Conservation (phyloP, 2,113 vertebrate genomes). For the Galeopterus variegatus region DNA sequence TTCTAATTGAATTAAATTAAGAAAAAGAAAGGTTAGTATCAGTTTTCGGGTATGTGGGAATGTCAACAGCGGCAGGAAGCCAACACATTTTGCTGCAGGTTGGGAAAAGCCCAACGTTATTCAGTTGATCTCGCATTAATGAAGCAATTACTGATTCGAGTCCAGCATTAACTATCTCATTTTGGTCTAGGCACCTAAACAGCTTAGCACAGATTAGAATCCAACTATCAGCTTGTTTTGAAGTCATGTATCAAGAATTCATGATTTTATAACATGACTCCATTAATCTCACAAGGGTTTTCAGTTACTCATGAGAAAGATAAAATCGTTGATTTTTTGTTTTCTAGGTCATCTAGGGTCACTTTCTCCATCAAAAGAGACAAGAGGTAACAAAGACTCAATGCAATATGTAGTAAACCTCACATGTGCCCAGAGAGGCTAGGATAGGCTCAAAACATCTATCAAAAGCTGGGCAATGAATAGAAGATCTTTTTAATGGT, state of each 20-base stretch:
- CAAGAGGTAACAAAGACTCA: not conserved
- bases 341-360: slow-evolving; percentile 27
- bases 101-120: not conserved
- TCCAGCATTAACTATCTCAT: not conserved
- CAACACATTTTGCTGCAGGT: not conserved
- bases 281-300: slow-evolving; percentile 35
- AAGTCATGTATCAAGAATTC: slow-evolving; percentile 58
- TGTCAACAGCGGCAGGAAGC: not conserved
- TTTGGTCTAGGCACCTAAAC: not conserved
- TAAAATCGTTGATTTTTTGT: slow-evolving; percentile 3
- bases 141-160: slow-evolving; percentile 42
- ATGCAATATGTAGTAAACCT: not conserved
- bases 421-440: not conserved
- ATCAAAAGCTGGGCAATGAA: not conserved
- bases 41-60: not conserved
- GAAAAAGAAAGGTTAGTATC: not conserved
- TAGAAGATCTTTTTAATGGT: not conserved
- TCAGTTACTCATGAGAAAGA: slow-evolving; percentile 45
- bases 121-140: slow-evolving; percentile 22
- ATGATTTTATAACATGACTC: slow-evolving; percentile 48
- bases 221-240: slow-evolving; percentile 47
- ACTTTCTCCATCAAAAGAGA: slow-evolving; percentile 35
- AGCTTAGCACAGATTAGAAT: slow-evolving; percentile 51
- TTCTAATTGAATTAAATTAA: slow-evolving; percentile 60
- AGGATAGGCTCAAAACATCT: not conserved